phyloP scores from a whole-genome alignment of 2,797 vertebrate species.

The Microhierax caerulescens region DNA sequence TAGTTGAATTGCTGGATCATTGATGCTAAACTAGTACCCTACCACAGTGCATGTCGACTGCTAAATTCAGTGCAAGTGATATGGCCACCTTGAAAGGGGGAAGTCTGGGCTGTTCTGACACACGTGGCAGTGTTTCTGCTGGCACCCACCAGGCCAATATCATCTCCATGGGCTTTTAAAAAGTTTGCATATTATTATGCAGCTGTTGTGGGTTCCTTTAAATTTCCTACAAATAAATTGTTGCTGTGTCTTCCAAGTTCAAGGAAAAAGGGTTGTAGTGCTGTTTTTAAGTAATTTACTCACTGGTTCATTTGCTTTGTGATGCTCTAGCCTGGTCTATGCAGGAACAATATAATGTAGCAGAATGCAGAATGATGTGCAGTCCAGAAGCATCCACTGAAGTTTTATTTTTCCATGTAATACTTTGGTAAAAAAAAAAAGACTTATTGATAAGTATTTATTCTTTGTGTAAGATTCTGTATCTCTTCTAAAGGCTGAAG shows the following conservation, averaged over 20 bases:
- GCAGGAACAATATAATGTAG: not conserved
- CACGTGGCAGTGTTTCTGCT: accelerated
- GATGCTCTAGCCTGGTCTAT: not conserved
- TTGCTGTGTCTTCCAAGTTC: not conserved
- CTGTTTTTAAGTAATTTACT: not conserved
- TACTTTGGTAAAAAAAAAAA: not conserved
- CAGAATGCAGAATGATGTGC: not conserved
- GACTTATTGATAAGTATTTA: not conserved
- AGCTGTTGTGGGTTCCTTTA: not conserved
- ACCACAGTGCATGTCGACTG: not conserved
- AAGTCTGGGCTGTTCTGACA: not conserved
- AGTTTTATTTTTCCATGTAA: not conserved
- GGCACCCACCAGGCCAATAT: not conserved
- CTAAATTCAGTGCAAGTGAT: not conserved
- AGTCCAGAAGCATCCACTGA: not conserved
- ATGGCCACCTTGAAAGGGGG: not conserved
- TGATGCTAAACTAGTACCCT: not conserved
- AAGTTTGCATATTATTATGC: not conserved
- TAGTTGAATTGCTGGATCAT: not conserved
- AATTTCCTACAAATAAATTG: not conserved
- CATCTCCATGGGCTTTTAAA: not conserved
- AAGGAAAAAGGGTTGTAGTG: not conserved
- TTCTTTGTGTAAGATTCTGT: not conserved
- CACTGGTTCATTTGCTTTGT: not conserved
- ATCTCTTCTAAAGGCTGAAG: not conserved